Evolutionary conservation across 2,888 invertebrate species (phyloP), one percentile per base, ranked within the genome.

Genomic region (Dioctria rufipes): DNA sequence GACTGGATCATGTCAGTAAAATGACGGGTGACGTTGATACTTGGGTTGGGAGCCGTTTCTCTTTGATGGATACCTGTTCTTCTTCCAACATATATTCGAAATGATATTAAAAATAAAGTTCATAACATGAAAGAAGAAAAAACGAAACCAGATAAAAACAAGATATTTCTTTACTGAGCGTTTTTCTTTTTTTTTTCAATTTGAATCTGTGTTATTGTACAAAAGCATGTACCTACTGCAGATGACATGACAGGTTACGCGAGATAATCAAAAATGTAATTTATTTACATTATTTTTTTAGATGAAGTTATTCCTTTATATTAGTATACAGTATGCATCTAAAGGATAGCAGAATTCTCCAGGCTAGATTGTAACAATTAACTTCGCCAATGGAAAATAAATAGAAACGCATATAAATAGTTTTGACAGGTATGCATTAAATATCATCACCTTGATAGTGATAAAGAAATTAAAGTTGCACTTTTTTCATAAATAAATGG

Each of bases 11-110:
- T 66, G 78, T 78, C 78, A 78, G 78, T 65, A 43, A 66, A 42
- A 66, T 78, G 78, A 78, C 78, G 78, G 77, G 61, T 78, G 78
- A 78, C 78, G 78, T 78, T 66, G 66, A 66, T 78, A 78, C 78
- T 78, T 40, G 65, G 43, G 54, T 40, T 54, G 54, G 66, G 40
- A 63, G 51, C 54, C 54, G 51, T 78, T 78, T 54, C 39, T 54
- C 49, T 66, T 66, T 78, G 65, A 78, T 66, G 78, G 78, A 78
- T 78, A 54, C 78, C 66, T 78, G 78, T 78, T 66, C 46, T 61
- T 77, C 63, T 39, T 37, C 25, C 25, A 25, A 25, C 46, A 63
- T 37, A 63, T 77, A 63, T 63, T 77, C 13, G 63, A 61, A 77
- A 77, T 77, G 77, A 77, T 77, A 77, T 63, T 77, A 63, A 61